Base-by-base conservation (phyloP, 2,888 invertebrate species). In the Macrostomum cliftonense region DNA sequence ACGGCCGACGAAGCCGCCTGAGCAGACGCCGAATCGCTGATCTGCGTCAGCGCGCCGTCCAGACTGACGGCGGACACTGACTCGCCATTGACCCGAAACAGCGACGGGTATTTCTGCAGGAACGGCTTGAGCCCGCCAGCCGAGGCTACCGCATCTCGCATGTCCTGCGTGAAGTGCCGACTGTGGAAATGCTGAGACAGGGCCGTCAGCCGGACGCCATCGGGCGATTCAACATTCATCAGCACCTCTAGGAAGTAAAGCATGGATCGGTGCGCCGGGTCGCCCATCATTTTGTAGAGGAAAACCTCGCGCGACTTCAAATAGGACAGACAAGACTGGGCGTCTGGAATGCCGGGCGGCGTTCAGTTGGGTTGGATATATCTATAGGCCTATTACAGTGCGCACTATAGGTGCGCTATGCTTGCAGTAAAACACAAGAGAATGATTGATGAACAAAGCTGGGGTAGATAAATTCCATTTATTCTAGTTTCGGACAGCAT, bases 161-260 rank as follows among this genome's bases (percentile, higher is more conserved):
- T 95, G 75, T 95, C 95, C 74, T 89, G 86, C 20, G 95, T 91
- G 73, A 97, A 97, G 59, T 88, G 93, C 72, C 91, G 89, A 59
- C 93, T 91, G 63, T 95, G 95, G 73, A 97, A 97, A 28, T 28
- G 28, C 28, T 28, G 28, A 4, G 28, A 28, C 28, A 28, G 28
- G 16, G 43, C 39, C 21, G 43, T 40, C 28, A 51, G 43, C 74
- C 95, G 91, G 63, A 95, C 77, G 58, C 89, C 88, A 70, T 93
- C 78, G 56, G 89, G 85, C 70, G 86, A 83, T 42, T 63, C 62
- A 75, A 89, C 91, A 73, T 93, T 91, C 78, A 97, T 80, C 60
- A 97, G 77, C 64, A 91, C 82, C 75, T 97, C 97, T 71, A 95
- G 81, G 74, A 97, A 97, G 77, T 97, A 97, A 67, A 97, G 78